Percentiles rank a stretch among this genome's conserved stretches.
These are phyloP conservation scores for Cercopithecus mona DNA, from an alignment of 2,113 vertebrate species.

Conservation along the genomic window DNA sequence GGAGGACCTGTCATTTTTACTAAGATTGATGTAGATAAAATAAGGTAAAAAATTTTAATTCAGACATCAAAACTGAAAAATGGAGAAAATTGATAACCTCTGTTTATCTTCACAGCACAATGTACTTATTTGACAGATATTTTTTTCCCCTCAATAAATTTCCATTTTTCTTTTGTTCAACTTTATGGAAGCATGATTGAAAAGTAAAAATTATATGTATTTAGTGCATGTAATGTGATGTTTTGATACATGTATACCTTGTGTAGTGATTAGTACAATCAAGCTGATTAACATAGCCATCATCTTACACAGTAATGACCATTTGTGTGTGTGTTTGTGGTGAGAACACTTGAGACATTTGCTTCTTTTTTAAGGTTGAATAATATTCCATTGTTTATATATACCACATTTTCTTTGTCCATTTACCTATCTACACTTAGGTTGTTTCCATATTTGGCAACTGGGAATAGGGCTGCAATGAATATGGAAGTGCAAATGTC, in stretches of 20 bases:
- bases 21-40: not conserved
- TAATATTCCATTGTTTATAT: not conserved
- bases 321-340: not conserved
- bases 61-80: not conserved
- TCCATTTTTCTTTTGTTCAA: not conserved
- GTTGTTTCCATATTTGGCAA: not conserved
- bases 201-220: not conserved
- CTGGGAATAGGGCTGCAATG: not conserved
- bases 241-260: not conserved
- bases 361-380: not conserved
- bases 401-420: not conserved
- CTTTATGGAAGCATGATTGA: not conserved
- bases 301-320: not conserved
- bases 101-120: constrained; percentile 22
- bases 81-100: not conserved
- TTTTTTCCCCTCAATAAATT: not conserved
- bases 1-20: not conserved
- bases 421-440: not conserved
- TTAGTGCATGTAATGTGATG: not conserved
- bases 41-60: not conserved
- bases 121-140: not conserved
- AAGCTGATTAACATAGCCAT: not conserved
- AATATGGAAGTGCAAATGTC: not conserved
- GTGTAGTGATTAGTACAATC: not conserved
- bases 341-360: not conserved